phyloP scores from a whole-genome alignment of 2,113 vertebrate genomes.

The Micromys minutus region DNA sequence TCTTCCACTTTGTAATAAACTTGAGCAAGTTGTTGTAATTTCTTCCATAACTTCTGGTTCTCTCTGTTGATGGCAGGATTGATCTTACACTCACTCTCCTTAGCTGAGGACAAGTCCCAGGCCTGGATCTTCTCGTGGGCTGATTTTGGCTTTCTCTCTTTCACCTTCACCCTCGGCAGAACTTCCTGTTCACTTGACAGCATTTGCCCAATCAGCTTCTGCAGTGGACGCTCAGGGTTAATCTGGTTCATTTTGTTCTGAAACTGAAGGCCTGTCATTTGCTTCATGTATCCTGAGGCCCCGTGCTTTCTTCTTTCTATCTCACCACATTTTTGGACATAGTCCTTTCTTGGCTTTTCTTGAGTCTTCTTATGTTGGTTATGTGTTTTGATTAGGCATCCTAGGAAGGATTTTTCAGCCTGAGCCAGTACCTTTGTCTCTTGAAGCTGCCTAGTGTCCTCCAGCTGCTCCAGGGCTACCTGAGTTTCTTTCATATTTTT shows the following conservation, averaged over 20 bases:
- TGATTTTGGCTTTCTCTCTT: background rate
- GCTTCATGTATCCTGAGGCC: background rate
- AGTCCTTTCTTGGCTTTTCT: background rate
- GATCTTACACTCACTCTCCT: background rate
- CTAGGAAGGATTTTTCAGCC: background rate
- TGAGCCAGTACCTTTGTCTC: background rate
- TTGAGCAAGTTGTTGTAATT: background rate
- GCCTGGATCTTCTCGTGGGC: background rate
- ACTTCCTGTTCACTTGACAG: background rate
- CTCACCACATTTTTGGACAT: background rate
- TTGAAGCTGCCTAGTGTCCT: background rate
- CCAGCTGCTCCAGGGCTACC: background rate
- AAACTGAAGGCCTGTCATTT: background rate
- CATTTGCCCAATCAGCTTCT: background rate
- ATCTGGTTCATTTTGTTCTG: background rate
- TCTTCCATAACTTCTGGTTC: background rate
- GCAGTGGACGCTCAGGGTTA: background rate
- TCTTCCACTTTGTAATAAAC: background rate
- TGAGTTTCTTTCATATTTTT: background rate
- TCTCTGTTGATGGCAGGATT: background rate
- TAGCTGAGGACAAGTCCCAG: no score
- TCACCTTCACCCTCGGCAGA: no score
- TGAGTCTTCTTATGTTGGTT: background rate
- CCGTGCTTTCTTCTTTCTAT: background rate
- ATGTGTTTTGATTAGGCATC: background rate